phyloP scores from a whole-genome alignment of 2,888 invertebrate species.

The Aleiodes alternator region DNA sequence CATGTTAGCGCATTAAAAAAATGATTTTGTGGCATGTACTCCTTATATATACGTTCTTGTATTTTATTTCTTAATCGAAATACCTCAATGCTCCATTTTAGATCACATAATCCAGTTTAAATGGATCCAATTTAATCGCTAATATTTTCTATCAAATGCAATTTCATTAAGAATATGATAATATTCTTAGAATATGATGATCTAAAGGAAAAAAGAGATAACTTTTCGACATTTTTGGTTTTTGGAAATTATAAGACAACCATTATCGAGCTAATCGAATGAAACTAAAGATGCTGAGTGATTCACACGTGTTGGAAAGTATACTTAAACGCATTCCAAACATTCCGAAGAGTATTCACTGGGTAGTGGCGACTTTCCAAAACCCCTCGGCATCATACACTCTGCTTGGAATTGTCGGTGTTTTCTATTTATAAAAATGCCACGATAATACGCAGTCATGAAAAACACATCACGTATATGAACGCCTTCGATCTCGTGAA shows the following conservation, averaged over 20 bases:
- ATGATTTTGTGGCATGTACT: background rate
- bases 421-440: conserved; percentile 43
- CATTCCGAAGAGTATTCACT: conserved; percentile 20
- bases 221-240: too few species aligned
- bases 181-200: too few species aligned
- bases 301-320: conserved; percentile 36
- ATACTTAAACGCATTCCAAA: conserved; percentile 34
- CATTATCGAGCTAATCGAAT: background rate
- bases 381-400: conserved; percentile 34
- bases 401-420: conserved; percentile 3
- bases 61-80: conserved; percentile 1
- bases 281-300: conserved; percentile 25
- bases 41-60: background rate
- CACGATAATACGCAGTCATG: conserved; percentile 41
- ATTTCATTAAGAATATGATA: too few species aligned
- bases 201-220: too few species aligned
- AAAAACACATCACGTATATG: conserved; percentile 3
- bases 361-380: conserved; percentile 45
- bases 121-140: too few species aligned
- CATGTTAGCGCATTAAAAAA: background rate
- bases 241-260: background rate
- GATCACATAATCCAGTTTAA: too few species aligned
- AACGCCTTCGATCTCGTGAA: conserved; percentile 15
- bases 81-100: background rate
- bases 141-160: too few species aligned